Evolutionary conservation across 2,888 invertebrate species (phyloP), one percentile per base, ranked within the genome.

Genomic region (Callyntrura sp.): DNA sequence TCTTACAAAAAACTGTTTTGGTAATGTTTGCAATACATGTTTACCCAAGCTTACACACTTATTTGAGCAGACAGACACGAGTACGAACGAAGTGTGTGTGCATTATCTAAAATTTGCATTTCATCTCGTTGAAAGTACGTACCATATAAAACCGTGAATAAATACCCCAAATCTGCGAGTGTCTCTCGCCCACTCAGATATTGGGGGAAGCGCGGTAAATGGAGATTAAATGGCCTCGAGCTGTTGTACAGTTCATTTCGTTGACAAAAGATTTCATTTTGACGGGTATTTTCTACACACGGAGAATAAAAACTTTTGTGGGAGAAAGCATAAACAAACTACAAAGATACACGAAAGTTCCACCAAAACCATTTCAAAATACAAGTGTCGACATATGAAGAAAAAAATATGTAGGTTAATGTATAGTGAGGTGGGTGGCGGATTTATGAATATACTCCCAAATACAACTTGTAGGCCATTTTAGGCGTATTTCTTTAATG

Each of bases 221-320:
- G 82, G 62, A 48, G 82, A 82, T 82, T 62, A 43, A 68, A 83
- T 68, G 68, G 83, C 68, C 83, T 51, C 45, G n/a, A 48, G 83
- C 68, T 51, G 23, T 25, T 45, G 23, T 23, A 83, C 65, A 62
- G 83, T 68, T 83, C 51, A 83, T 83, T 83, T 68, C 60, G 14
- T 83, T 83, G 68, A 83, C 83, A 83, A 83, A 83, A 28, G 83
- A 68, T 68, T 68, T 68, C 68, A 83, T 82, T 82, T 82, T 25
- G 57, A 62, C 17, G 45, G 65, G 25, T 60, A 60, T 45, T 82
- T 82, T 43, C 35, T 35, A 35, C 3, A 82, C 68, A 68, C n/a
- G 68, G 23, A n/a, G 68, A 68, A 83, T 83, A 48, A 68, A 45
- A 68, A 45, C 17, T 83, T 51, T 28, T 51, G 83, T 68, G 48